These are phyloP conservation scores for Octomys mimax DNA, from an alignment of 2,797 vertebrate species.

Conservation along the genomic window DNA sequence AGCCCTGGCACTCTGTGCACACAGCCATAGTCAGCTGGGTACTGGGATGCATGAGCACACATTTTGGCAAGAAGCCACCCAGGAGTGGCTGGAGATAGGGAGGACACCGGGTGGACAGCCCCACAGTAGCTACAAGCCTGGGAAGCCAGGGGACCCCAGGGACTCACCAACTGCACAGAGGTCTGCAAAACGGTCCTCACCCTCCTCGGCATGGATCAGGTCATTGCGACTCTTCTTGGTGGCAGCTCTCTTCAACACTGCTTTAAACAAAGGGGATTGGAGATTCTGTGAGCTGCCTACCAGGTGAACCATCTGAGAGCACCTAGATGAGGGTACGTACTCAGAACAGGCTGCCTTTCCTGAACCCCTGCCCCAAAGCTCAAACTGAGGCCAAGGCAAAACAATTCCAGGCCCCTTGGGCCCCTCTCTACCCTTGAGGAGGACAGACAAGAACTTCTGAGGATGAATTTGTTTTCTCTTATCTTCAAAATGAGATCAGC, in stretches of 20 bases:
- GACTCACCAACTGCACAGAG: slow-evolving; percentile 97
- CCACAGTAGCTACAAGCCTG: neutral
- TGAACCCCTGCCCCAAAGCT: neutral
- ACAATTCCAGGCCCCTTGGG: rapidly evolving
- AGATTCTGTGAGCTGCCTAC: neutral
- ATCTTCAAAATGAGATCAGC: neutral
- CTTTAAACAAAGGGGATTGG: slow-evolving; percentile 77
- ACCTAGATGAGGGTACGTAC: too few relatives aligned
- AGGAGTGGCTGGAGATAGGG: too few relatives aligned
- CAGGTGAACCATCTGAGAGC: rapidly evolving
- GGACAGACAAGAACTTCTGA: neutral
- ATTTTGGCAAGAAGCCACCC: rapidly evolving
- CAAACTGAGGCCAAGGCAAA: neutral
- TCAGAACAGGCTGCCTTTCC: neutral
- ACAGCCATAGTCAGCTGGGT: neutral
- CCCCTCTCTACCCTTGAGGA: neutral
- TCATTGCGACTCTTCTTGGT: slow-evolving; percentile 97
- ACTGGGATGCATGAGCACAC: rapidly evolving
- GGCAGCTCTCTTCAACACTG: slow-evolving; percentile 97
- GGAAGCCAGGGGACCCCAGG: neutral
- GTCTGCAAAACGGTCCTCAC: slow-evolving; percentile 97
- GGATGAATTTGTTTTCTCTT: neutral
- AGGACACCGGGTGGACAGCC: rapidly evolving
- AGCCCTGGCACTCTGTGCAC: neutral
- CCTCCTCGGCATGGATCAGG: slow-evolving; percentile 97